phyloP scores from a whole-genome alignment of 2,888 invertebrate genomes.

The Calliopum simillimum region DNA sequence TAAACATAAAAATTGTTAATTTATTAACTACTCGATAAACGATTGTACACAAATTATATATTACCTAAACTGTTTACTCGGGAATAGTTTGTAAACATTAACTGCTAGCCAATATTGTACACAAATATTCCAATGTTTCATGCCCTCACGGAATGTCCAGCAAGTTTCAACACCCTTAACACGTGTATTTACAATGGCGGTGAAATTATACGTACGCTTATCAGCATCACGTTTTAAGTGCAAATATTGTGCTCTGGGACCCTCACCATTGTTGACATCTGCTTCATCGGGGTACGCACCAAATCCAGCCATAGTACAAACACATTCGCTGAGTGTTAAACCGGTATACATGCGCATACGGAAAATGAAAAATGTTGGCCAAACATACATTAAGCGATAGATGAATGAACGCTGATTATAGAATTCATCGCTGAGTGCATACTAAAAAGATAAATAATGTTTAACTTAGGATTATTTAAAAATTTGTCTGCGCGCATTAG shows the following conservation, averaged over 20 bases:
- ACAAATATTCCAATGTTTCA: constrained; percentile 96
- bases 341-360: constrained; percentile 92
- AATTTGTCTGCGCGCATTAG: neutral
- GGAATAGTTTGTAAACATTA: constrained; percentile 88
- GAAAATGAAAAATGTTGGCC: constrained; percentile 88
- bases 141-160: constrained; percentile 85
- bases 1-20: neutral
- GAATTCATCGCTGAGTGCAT: constrained; percentile 83
- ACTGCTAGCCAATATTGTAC: constrained; percentile 97
- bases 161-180: constrained; percentile 85
- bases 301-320: constrained; percentile 90
- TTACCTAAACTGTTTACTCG: constrained; percentile 71
- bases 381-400: constrained; percentile 86
- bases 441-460: constrained; percentile 71
- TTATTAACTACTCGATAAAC: no score
- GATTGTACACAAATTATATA: constrained; percentile 3
- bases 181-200: constrained; percentile 86
- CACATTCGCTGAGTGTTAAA: constrained; percentile 89
- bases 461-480: neutral
- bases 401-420: constrained; percentile 75
- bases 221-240: constrained; percentile 70
- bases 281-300: constrained; percentile 88
- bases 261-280: constrained; percentile 82
- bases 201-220: constrained; percentile 76
- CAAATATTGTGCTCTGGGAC: constrained; percentile 83